Evolutionary conservation across 2,113 vertebrate species (phyloP), one percentile per base, ranked within the genome.

Genomic region (Tiliqua scincoides): DNA sequence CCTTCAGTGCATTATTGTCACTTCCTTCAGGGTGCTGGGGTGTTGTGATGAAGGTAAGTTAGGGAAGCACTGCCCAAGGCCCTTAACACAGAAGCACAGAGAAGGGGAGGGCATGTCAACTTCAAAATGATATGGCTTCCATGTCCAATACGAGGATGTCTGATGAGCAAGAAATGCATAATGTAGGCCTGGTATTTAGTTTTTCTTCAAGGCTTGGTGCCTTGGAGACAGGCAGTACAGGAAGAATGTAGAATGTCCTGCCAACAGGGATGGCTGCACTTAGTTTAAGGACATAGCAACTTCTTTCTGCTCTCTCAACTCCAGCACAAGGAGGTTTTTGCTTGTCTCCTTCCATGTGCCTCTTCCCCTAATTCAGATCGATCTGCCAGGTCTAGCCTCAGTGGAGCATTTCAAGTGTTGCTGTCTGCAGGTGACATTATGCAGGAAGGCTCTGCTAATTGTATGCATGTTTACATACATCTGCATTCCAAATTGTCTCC

Each of bases 391-490:
- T 65, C 87, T 82, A 63, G 82, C 85, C 78, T 84, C 0, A 0
- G 78, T 71, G n/a, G 85, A 88, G 82, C 0, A 0, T 83, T 89
- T 89, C 5, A 86, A 93, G 78, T 18, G 21, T 89, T 83, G 88
- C 90, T 0, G 68, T 84, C 83, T 93, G 84, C 0, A 91, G 88
- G 92, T 0, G 0, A 68, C 86, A 91, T 93, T 93, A 92, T 94
- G 86, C 92, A 89, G 84, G 84, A 94, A 82, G 87, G 82, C 79
- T 48, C 2, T 70, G 91, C 93, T 94, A 92, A 94, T 94, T 94
- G 89, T 78, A 89, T 84, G 87, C 76, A 0, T 92, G 94, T 93
- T 93, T 95, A 94, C 93, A 91, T 93, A 94, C 70, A 93, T 94
- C 93, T 95, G 90, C 93, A 95, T 95, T 89, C 88, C 84, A 83